Evolutionary conservation across 1,140 invertebrate genomes (phyloP).

Genomic region (Microvelia longipes): DNA sequence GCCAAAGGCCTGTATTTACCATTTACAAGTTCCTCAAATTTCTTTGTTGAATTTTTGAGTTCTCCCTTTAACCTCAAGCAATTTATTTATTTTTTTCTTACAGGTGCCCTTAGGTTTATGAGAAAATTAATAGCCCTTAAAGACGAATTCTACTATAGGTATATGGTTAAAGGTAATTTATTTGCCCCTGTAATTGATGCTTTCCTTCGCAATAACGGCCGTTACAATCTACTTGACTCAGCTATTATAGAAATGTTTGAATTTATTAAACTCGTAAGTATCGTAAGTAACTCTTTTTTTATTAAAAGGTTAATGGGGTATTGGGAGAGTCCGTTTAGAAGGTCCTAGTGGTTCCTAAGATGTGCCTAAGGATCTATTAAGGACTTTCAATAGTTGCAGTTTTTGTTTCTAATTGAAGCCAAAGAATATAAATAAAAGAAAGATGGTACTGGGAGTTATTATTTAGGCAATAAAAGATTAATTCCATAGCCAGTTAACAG

Average conservation of each 20-base stretch:
- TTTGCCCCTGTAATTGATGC: constrained; percentile 93
- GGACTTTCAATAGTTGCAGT: too few relatives aligned
- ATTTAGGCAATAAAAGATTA: too few relatives aligned
- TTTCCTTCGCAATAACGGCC: constrained; percentile 87
- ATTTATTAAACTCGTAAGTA: constrained; percentile 73
- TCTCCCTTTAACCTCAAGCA: too few relatives aligned
- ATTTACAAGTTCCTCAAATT: too few relatives aligned
- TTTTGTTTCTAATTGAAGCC: too few relatives aligned
- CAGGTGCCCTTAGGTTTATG: constrained; percentile 83
- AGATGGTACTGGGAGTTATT: too few relatives aligned
- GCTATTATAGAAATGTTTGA: constrained; percentile 99
- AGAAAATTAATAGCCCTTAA: constrained; percentile 92
- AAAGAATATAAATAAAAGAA: too few relatives aligned
- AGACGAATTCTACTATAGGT: constrained; percentile 95
- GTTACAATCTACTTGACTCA: constrained; percentile 96
- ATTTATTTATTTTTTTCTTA: constrained; percentile 24
- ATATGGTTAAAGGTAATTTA: constrained; percentile 90
- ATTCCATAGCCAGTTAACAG: too few relatives aligned
- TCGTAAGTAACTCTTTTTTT: not conserved
- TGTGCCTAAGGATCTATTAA: too few relatives aligned
- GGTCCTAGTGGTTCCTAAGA: not conserved
- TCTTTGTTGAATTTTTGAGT: too few relatives aligned
- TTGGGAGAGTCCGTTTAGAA: not conserved
- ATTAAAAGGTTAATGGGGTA: not conserved
- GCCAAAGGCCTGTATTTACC: too few relatives aligned